Evolutionary conservation across 2,797 vertebrate genomes (phyloP).

Genomic region (Acridotheres tristis): DNA sequence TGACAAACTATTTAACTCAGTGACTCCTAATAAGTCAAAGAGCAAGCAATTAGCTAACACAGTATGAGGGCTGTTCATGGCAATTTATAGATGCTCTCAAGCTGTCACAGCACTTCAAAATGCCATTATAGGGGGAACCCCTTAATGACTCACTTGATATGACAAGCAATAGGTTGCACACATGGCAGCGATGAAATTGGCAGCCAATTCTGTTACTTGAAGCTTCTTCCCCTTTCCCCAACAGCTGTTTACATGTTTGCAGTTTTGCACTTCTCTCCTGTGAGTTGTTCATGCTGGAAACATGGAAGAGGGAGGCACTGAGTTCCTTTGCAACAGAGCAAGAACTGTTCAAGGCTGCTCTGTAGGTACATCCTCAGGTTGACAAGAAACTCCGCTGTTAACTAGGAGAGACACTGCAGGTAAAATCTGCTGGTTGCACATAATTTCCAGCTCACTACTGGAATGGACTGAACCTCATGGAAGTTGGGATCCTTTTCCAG

Average conservation of each 20-base stretch:
- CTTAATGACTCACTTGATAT: slow-evolving; percentile 88
- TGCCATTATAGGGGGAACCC: slow-evolving; percentile 78
- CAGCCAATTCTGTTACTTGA: slow-evolving; percentile 66
- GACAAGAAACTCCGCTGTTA: not conserved
- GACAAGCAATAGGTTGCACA: slow-evolving; percentile 88
- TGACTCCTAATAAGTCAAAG: slow-evolving; percentile 94
- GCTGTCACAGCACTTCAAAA: slow-evolving; percentile 90
- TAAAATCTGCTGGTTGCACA: not conserved
- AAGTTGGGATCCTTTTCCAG: not conserved
- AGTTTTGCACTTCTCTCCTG: slow-evolving; percentile 27
- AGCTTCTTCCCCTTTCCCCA: slow-evolving; percentile 28
- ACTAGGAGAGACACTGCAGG: not conserved
- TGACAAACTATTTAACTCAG: slow-evolving; percentile 96
- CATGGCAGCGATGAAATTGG: slow-evolving; percentile 85
- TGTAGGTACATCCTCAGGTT: not conserved
- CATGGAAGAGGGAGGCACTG: not conserved
- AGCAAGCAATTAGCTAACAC: slow-evolving; percentile 96
- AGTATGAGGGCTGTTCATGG: slow-evolving; percentile 86
- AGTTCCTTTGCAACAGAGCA: not conserved
- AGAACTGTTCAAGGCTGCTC: not conserved
- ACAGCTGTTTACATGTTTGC: slow-evolving; percentile 74
- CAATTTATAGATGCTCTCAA: slow-evolving; percentile 92
- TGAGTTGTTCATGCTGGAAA: not conserved
- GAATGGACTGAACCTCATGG: not conserved
- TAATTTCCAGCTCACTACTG: not conserved